Evolutionary conservation across 2,888 invertebrate species (phyloP).

Genomic region (Drosophila pullipes): DNA sequence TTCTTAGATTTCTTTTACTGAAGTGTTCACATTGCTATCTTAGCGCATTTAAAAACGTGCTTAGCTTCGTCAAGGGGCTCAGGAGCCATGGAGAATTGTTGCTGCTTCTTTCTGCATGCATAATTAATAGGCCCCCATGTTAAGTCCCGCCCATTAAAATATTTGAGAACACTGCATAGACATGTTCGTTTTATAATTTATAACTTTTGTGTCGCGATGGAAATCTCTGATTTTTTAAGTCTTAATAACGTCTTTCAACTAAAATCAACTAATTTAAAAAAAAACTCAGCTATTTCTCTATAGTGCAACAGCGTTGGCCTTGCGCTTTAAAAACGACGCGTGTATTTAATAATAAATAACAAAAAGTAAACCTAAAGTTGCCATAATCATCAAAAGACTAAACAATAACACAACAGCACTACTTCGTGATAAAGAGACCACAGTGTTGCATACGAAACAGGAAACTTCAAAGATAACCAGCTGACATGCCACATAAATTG

Average conservation of each 20-base stretch:
- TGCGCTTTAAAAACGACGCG: constrained; percentile 53
- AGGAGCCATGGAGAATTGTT: constrained; percentile 34
- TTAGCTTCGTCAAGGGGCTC: constrained; percentile 48
- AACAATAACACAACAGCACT: constrained; percentile 28
- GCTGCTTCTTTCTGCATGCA: constrained; percentile 66
- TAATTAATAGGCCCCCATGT: constrained; percentile 59
- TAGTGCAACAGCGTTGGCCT: constrained; percentile 74
- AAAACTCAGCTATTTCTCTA: constrained; percentile 38
- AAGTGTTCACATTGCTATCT: constrained; percentile 51
- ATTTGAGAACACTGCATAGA: constrained; percentile 55
- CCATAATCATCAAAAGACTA: constrained; percentile 61
- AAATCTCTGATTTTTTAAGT: constrained; percentile 8
- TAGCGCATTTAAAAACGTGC: constrained; percentile 66
- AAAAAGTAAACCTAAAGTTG: constrained; percentile 64
- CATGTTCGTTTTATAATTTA: constrained; percentile 41
- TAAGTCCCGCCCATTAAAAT: constrained; percentile 37
- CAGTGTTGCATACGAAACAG: constrained; percentile 57
- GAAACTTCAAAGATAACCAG: constrained; percentile 78
- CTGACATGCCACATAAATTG: constrained; percentile 80
- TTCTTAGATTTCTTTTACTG: constrained; percentile 58
- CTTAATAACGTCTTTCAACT: constrained; percentile 32
- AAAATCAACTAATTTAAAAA: constrained; percentile 14
- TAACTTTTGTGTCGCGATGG: constrained; percentile 26
- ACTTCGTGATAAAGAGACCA: constrained; percentile 23
- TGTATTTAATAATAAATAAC: constrained; percentile 34